These are phyloP conservation scores for Oreamnos americanus DNA, from an alignment of 2,113 vertebrate species.

Conservation along the genomic window DNA sequence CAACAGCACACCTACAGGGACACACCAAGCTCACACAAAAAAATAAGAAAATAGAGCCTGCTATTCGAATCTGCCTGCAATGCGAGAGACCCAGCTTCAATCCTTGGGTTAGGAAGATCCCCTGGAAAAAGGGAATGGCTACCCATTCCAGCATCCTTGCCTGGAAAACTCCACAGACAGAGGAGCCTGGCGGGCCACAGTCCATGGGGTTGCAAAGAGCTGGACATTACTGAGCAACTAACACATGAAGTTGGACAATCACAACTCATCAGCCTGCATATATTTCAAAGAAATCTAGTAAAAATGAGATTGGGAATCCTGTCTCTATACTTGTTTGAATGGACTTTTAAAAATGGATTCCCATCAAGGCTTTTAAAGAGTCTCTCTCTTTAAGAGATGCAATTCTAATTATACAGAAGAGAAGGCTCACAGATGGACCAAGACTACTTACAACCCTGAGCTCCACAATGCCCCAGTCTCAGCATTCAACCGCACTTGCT, in stretches of 20 bases:
- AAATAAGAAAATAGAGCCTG: background rate
- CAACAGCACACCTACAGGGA: background rate
- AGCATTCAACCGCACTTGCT: accelerated
- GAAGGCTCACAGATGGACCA: background rate
- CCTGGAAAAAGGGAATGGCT: background rate
- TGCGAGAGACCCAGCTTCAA: background rate
- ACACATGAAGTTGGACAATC: background rate
- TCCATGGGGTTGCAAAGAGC: background rate
- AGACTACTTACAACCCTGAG: background rate
- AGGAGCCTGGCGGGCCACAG: background rate
- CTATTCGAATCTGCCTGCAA: background rate
- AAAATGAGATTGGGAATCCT: background rate
- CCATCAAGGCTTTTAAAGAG: background rate
- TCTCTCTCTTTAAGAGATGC: background rate
- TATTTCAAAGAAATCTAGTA: background rate
- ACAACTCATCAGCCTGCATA: background rate
- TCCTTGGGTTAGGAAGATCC: background rate
- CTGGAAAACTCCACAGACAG: background rate
- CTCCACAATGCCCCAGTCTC: background rate
- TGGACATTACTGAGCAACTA: background rate
- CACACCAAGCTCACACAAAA: background rate
- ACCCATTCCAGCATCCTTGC: background rate
- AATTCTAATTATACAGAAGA: background rate
- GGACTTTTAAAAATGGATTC: background rate
- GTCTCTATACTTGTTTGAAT: background rate